A percentile compares a stretch with the other conserved stretches of the same genome.
Evolutionary conservation across 1,140 invertebrate species (phyloP).

Genomic region (Drosophila quadrilineata): DNA sequence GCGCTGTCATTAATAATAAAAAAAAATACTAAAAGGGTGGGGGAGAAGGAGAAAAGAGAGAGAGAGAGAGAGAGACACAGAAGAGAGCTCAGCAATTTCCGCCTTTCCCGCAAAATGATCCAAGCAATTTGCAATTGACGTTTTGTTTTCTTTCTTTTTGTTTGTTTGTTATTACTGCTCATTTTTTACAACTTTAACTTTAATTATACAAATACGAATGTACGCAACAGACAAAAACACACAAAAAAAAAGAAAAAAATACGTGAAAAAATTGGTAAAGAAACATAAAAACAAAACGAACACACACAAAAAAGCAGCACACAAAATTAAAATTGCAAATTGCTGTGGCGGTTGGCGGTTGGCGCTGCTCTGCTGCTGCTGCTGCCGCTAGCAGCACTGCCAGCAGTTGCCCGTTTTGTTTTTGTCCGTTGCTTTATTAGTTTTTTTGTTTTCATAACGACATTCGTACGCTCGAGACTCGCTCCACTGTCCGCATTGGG

Average conservation of each 20-base stretch:
- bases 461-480: constrained; percentile 63
- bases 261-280: constrained; percentile 1
- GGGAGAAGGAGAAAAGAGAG: not conserved
- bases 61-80: constrained; percentile 7
- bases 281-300: constrained; percentile 14
- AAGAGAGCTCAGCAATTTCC: constrained; percentile 52
- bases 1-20: constrained; percentile 48
- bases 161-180: constrained; percentile 16
- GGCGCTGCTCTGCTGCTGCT: constrained; percentile 19
- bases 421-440: constrained; percentile 77
- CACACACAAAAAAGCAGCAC: constrained; percentile 30
- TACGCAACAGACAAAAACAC: too few relatives aligned
- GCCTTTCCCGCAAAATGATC: constrained; percentile 46
- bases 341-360: constrained; percentile 40
- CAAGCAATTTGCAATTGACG: constrained; percentile 65
- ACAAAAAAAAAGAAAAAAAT: constrained; percentile 19
- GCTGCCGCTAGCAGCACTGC: constrained; percentile 9
- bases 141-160: constrained; percentile 31
- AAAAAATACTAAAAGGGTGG: constrained; percentile 1
- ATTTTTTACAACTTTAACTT: constrained; percentile 63
- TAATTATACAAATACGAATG: constrained; percentile 58
- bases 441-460: constrained; percentile 76
- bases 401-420: constrained; percentile 52
- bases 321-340: constrained; percentile 75
- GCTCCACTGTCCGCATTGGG: constrained; percentile 31